Evolutionary conservation across 2,797 vertebrate genomes (phyloP), one percentile per base, ranked within the genome.

Genomic region (Synanceia verrucosa): DNA sequence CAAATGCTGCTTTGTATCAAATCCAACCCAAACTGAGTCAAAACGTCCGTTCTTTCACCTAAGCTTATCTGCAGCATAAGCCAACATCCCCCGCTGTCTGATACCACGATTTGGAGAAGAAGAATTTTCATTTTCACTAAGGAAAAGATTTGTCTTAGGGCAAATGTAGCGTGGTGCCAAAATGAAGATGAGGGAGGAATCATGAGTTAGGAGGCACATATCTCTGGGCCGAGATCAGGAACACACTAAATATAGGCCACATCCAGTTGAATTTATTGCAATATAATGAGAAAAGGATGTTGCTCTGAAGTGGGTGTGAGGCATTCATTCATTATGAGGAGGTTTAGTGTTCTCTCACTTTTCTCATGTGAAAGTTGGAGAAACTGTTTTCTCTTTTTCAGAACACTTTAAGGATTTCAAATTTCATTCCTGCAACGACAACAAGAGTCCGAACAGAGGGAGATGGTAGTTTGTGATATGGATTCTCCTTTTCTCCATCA

Each of bases 251-350:
- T 97, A 96, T 97, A 97, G 96, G 94, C 93, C 94, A 82, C 95
- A 96, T 95, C 95, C 95, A 95, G 95, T 91, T 91, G 96, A 96
- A 97, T 98, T 97, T 96, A 96, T 96, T 94, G 95, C 95, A 88
- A 93, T 95, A 96, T 97, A 97, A 97, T 96, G 97, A 97, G 96
- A 96, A 97, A 96, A 95, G 96, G 96, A 97, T 97, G 97, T 96
- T 95, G 94, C 95, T 93, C 94, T 95, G 95, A 88, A 92, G 87
- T 89, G 90, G 83, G 89, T 86, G 76, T 68, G 77, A 95, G 85
- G 73, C 94, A n/a, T 81, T 95, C 94, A 94, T 95, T 95, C 95
- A 95, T 93, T 95, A 95, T 84, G 81, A 92, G 94, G 91, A 95
- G 94, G 92, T 95, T 95, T 91, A 93, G 95, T 87, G 91, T 89